Evolutionary conservation across 2,113 vertebrate genomes (phyloP).

Genomic region (Myiopsitta monachus): DNA sequence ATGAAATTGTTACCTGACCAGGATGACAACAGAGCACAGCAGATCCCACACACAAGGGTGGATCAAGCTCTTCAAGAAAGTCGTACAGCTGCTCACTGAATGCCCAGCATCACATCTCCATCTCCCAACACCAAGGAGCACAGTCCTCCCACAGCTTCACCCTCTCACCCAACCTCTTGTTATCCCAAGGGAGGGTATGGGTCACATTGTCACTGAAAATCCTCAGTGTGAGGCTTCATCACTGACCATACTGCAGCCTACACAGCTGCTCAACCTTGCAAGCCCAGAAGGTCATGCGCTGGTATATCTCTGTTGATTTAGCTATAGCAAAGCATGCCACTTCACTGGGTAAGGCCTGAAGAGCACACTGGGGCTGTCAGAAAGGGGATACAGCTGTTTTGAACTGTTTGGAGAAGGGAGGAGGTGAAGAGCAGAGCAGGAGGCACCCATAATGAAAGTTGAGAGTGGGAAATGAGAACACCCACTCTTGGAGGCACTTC

Average conservation of each 20-base stretch:
- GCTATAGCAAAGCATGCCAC: neutral
- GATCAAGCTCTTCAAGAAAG: neutral
- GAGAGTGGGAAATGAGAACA: neutral
- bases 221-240: neutral
- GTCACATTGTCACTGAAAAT: neutral
- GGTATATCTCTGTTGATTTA: neutral
- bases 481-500: neutral
- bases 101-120: neutral
- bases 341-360: neutral
- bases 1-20: neutral
- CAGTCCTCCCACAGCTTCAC: neutral
- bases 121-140: neutral
- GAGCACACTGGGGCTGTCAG: neutral
- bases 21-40: neutral
- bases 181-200: neutral
- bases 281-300: neutral
- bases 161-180: neutral
- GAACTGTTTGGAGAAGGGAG: neutral
- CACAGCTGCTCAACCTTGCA: neutral
- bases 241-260: neutral
- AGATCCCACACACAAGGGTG: neutral
- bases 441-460: neutral
- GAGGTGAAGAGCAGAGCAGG: neutral
- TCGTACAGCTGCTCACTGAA: neutral
- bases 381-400: neutral